phyloP scores from a whole-genome alignment of 2,113 vertebrate genomes.

The Semnornis frantzii region DNA sequence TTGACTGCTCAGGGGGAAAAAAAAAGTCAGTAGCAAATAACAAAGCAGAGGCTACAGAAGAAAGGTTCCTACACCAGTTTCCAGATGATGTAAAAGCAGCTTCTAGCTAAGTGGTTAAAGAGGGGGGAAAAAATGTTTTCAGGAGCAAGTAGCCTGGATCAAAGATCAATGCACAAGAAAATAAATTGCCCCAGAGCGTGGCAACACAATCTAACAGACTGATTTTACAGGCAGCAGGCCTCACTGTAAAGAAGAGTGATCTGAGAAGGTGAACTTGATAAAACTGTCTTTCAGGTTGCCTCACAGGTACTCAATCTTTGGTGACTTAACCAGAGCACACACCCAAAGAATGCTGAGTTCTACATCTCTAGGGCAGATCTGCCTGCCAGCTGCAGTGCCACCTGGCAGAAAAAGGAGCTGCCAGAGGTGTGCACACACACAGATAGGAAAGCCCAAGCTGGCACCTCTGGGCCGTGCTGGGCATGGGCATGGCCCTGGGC shows the following conservation, averaged over 20 bases:
- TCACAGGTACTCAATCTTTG: background rate
- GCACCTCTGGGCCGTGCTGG: background rate
- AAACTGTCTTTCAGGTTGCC: background rate
- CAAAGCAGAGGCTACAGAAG: background rate
- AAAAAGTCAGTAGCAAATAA: background rate
- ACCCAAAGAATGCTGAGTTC: background rate
- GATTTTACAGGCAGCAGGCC: constrained; percentile 15
- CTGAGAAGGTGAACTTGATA: constrained; percentile 32
- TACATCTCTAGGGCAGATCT: background rate
- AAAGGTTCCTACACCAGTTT: background rate
- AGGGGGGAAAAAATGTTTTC: background rate
- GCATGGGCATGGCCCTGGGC: background rate
- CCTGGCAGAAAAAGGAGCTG: background rate
- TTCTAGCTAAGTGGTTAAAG: background rate
- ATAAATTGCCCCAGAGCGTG: background rate
- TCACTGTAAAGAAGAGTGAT: background rate
- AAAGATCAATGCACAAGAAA: constrained; percentile 28
- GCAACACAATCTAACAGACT: background rate
- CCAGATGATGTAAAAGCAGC: background rate
- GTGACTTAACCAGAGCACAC: background rate
- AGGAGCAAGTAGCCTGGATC: background rate
- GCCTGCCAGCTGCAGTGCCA: background rate
- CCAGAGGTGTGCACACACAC: background rate
- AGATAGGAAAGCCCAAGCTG: background rate
- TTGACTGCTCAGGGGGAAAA: background rate